Conservation (phyloP, 2,888 invertebrate genomes). For the Uloborus plumipes region DNA sequence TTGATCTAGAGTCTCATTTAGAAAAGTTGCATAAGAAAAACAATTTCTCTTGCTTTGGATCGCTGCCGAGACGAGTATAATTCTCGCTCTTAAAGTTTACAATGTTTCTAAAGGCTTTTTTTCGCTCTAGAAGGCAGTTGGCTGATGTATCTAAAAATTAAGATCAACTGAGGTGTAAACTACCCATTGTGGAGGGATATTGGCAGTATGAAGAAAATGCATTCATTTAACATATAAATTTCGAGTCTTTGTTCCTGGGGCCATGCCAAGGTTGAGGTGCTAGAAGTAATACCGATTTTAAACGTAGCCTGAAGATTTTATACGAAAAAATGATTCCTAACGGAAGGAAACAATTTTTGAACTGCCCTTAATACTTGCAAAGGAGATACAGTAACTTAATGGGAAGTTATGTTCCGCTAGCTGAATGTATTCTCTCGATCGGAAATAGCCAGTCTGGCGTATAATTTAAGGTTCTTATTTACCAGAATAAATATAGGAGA, state of each 20-base stretch:
- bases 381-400: no score
- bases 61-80: constrained; percentile 58
- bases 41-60: constrained; percentile 49
- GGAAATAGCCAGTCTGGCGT: no score
- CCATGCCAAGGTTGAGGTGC: constrained; percentile 1
- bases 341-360: no score
- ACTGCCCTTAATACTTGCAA: no score
- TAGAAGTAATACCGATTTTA: constrained; percentile 14
- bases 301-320: neutral
- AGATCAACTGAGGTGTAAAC: constrained; percentile 26
- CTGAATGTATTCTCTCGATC: no score
- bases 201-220: constrained; percentile 2
- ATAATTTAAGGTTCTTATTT: no score
- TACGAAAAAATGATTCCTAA: no score
- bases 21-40: constrained; percentile 41
- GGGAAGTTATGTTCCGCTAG: no score
- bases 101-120: constrained; percentile 40
- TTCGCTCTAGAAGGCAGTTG: constrained; percentile 11
- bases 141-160: constrained; percentile 15
- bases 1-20: constrained; percentile 52
- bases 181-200: constrained; percentile 12
- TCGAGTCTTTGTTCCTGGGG: constrained; percentile 11
- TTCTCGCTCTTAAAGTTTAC: constrained; percentile 29
- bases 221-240: constrained; percentile 23
- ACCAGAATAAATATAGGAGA: no score